Conservation (phyloP, 2,797 vertebrate genomes). For the Rhynchonycteris naso region DNA sequence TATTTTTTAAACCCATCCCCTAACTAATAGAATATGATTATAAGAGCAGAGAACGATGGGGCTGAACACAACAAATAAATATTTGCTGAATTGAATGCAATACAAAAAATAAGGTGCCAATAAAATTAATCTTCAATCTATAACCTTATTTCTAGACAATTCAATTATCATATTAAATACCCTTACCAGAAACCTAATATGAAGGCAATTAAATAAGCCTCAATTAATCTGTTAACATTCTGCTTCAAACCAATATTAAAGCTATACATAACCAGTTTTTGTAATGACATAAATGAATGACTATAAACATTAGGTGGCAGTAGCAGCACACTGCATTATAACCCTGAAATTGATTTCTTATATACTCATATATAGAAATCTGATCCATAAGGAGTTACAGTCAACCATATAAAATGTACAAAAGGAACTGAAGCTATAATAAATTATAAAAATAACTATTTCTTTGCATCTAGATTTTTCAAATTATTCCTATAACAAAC, state of each 20-base stretch:
- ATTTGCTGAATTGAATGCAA: conserved; percentile 64
- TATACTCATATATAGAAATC: conserved; percentile 10
- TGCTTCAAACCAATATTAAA: conserved; percentile 55
- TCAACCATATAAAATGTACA: conserved; percentile 31
- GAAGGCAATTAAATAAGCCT: conserved; percentile 71
- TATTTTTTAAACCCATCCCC: neutral
- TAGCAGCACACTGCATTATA: conserved; percentile 57
- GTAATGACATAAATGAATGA: conserved; percentile 51
- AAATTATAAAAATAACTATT: conserved; percentile 37
- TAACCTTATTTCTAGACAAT: conserved; percentile 60
- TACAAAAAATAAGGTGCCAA: conserved; percentile 59
- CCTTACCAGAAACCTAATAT: conserved; percentile 54
- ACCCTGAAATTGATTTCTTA: conserved; percentile 35
- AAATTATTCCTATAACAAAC: conserved; percentile 14
- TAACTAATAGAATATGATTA: conserved; percentile 37
- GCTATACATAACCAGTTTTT: conserved; percentile 40
- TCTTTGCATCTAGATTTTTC: conserved; percentile 15
- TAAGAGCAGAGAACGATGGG: conserved; percentile 20
- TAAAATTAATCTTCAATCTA: conserved; percentile 73
- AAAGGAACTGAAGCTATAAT: conserved; percentile 42
- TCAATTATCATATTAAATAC: conserved; percentile 71
- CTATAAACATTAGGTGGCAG: conserved; percentile 80
- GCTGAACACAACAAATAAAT: conserved; percentile 46
- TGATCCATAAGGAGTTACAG: conserved; percentile 46
- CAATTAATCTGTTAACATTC: conserved; percentile 69